A percentile compares a stretch with the other conserved stretches of the same genome.
phyloP scores from a whole-genome alignment of 2,113 vertebrate genomes.

The Hippocampus zosterae region DNA sequence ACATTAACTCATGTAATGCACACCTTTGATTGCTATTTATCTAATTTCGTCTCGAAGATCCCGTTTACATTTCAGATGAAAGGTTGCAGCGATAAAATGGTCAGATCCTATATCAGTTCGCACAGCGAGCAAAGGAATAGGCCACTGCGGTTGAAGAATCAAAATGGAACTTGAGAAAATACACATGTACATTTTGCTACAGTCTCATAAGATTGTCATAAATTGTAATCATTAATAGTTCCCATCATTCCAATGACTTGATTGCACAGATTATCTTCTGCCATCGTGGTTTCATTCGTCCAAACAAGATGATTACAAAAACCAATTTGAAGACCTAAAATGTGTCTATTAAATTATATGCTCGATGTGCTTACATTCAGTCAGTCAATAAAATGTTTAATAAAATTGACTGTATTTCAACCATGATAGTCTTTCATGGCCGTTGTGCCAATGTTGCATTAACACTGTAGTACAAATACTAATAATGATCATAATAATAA shows the following conservation, averaged over 20 bases:
- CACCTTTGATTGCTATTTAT: background rate
- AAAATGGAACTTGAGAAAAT: conserved; percentile 7
- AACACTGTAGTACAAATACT: background rate
- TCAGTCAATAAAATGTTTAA: no score
- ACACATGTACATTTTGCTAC: conserved; percentile 8
- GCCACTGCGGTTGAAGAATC: conserved; percentile 6
- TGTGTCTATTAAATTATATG: background rate
- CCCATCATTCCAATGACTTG: background rate
- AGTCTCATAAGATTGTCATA: conserved; percentile 15
- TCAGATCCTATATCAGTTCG: background rate
- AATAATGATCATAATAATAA: background rate
- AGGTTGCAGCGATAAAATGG: background rate
- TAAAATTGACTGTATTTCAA: background rate
- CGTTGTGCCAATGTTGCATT: background rate
- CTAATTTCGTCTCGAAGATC: background rate
- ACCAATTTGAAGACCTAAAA: background rate
- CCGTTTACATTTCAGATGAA: background rate
- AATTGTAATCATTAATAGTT: conserved; percentile 11
- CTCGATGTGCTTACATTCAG: background rate
- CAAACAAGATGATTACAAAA: background rate
- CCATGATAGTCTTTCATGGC: background rate
- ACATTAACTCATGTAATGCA: conserved; percentile 4
- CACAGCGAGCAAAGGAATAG: background rate
- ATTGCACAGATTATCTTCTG: conserved; percentile 10
- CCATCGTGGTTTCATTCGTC: conserved; percentile 2